Conservation (phyloP, 2,888 invertebrate genomes). For the Lasioglossum oenotherae region DNA sequence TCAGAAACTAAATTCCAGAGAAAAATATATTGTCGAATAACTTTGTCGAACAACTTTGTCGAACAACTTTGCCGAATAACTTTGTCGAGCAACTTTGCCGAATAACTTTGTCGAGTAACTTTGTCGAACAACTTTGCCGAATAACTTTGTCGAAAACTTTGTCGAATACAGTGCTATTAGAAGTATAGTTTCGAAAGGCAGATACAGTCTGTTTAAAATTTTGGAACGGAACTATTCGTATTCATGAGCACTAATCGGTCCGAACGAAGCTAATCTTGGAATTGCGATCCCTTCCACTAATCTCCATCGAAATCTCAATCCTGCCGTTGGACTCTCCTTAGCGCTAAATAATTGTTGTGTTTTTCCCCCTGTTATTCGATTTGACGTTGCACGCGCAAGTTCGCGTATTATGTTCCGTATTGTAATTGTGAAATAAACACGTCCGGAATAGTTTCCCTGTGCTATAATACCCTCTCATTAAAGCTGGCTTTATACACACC, state of each 20-base stretch:
- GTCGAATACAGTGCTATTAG: background rate
- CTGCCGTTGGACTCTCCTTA: background rate
- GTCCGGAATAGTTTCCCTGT: background rate
- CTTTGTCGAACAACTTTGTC: too few species aligned
- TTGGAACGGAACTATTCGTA: background rate
- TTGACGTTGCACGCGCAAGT: background rate
- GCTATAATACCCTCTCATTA: background rate
- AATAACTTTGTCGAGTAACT: too few species aligned
- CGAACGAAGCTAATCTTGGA: background rate
- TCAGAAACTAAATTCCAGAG: too few species aligned
- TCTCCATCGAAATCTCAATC: background rate
- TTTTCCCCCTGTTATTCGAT: background rate
- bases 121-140: too few species aligned
- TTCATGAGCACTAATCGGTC: background rate
- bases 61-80: too few species aligned
- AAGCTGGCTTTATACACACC: background rate
- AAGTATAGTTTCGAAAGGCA: background rate
- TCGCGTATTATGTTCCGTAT: background rate
- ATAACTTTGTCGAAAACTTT: too few species aligned
- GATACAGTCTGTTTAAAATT: background rate
- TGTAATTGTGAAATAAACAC: constrained; percentile 2
- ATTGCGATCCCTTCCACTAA: background rate
- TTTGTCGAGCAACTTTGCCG: too few species aligned
- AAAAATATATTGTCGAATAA: too few species aligned
- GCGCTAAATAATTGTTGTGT: background rate